These are phyloP conservation scores for Pongo pygmaeus DNA, from an alignment of 2,113 vertebrate genomes.

Conservation along the genomic window DNA sequence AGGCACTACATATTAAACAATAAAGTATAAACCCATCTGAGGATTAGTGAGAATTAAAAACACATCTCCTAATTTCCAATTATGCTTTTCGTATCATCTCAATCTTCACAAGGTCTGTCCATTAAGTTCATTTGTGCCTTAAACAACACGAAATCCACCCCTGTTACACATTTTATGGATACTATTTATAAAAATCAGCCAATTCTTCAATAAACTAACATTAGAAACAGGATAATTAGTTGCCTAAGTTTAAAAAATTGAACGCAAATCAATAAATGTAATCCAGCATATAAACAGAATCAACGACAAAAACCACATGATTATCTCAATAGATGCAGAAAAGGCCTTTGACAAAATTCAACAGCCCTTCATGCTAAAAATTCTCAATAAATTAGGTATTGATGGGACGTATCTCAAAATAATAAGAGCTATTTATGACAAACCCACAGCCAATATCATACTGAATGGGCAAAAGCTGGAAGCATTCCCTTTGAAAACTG, in stretches of 20 bases:
- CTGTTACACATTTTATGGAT: background rate
- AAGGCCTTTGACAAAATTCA: too few relatives aligned
- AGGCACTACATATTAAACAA: background rate
- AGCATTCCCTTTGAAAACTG: too few relatives aligned
- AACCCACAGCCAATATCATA: too few relatives aligned
- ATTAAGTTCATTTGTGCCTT: background rate
- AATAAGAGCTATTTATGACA: too few relatives aligned
- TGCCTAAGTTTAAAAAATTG: background rate
- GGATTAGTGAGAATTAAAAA: background rate
- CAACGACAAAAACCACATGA: too few relatives aligned
- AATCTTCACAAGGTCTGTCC: background rate
- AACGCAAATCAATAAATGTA: background rate
- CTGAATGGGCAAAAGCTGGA: too few relatives aligned
- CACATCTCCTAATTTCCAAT: background rate
- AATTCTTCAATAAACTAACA: background rate
- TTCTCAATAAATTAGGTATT: too few relatives aligned
- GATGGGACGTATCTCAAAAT: too few relatives aligned
- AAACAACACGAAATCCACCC: background rate
- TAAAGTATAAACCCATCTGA: background rate
- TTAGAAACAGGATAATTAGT: background rate
- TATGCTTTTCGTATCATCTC: rapidly evolving
- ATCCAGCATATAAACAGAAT: too few relatives aligned
- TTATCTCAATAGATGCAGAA: too few relatives aligned
- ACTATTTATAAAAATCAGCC: background rate
- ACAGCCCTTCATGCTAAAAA: too few relatives aligned